These are phyloP conservation scores for Himalopsyche kuldschensis DNA, from an alignment of 2,888 invertebrate genomes.

Conservation along the genomic window DNA sequence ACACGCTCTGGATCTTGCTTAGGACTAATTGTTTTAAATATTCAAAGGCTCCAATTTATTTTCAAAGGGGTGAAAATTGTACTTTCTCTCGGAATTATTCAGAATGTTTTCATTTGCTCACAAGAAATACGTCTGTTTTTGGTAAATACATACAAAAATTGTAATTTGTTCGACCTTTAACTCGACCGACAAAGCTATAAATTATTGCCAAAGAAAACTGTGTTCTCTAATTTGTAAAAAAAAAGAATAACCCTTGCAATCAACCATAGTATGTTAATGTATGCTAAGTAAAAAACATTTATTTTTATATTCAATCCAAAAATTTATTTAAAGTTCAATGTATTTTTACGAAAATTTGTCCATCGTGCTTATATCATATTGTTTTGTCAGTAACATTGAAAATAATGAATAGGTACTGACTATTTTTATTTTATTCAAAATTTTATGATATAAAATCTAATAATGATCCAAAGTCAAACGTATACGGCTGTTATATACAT, in stretches of 20 bases:
- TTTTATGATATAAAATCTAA: too few species aligned
- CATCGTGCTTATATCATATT: too few species aligned
- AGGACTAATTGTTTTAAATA: background rate
- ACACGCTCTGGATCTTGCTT: background rate
- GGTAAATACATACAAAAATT: background rate
- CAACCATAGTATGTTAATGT: too few species aligned
- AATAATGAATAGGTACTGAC: too few species aligned
- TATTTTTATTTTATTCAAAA: too few species aligned
- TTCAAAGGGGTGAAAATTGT: background rate
- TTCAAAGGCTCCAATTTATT: background rate
- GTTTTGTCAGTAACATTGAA: too few species aligned
- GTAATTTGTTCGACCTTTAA: background rate
- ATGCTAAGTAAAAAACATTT: too few species aligned
- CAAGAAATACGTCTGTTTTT: background rate
- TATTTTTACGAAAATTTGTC: too few species aligned
- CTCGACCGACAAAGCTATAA: background rate
- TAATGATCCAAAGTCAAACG: too few species aligned
- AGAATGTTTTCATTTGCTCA: background rate
- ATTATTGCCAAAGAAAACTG: background rate
- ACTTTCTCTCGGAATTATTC: background rate
- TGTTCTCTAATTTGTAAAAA: background rate
- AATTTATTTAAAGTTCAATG: too few species aligned
- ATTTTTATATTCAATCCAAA: too few species aligned
- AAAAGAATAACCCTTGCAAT: background rate
- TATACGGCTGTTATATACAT: too few species aligned